Evolutionary conservation across 2,797 vertebrate genomes (phyloP).

Genomic region (Peromyscus melanophrys): DNA sequence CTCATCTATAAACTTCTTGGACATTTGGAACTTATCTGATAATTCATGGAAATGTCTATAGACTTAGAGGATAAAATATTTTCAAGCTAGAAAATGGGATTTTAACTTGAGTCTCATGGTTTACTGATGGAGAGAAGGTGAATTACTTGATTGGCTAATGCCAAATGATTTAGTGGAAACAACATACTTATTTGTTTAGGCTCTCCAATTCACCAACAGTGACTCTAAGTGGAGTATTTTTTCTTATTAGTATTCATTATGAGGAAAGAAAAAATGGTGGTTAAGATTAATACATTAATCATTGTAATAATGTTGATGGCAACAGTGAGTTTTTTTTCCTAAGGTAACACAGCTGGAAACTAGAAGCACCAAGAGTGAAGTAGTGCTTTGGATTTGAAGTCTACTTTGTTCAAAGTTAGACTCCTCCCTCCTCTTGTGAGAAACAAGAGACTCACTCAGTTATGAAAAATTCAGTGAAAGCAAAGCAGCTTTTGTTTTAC

Average conservation of each 20-base stretch:
- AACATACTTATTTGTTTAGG: neutral
- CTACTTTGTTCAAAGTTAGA: slow-evolving; percentile 1
- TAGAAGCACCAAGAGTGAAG: neutral
- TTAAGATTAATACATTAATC: too few species aligned
- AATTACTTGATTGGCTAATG: neutral
- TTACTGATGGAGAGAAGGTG: neutral
- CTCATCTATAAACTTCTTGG: neutral
- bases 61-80: slow-evolving; percentile 32
- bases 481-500: neutral
- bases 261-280: neutral
- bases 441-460: neutral
- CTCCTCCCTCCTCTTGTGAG: neutral
- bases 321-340: neutral
- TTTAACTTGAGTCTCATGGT: neutral
- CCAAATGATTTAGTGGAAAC: neutral
- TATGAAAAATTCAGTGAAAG: neutral
- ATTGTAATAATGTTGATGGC: neutral
- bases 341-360: neutral
- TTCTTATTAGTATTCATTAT: neutral
- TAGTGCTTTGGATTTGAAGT: neutral
- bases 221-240: neutral
- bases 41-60: slow-evolving; percentile 1
- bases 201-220: neutral
- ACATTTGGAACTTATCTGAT: slow-evolving; percentile 29
- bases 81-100: neutral